Evolutionary conservation across 1,140 invertebrate species (phyloP).

Genomic region (Lasaia peninsularis): DNA sequence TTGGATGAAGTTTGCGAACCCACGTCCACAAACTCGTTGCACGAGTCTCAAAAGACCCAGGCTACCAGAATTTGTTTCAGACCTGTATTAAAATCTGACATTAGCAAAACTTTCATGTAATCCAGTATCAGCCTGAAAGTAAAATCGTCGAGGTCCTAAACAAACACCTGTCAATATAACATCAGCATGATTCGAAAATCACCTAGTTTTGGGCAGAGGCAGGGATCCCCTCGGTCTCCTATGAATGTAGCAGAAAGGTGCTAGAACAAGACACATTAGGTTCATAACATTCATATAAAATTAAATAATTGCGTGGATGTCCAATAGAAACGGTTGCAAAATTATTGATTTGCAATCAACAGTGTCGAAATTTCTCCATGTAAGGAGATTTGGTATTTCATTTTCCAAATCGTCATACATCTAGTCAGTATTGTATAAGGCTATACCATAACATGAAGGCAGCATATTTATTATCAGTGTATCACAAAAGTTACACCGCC

Average conservation of each 20-base stretch:
- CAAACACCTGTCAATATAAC: neutral
- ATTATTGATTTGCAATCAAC: too few species aligned
- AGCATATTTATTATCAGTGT: too few species aligned
- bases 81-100: neutral
- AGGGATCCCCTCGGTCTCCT: slow-evolving; percentile 9
- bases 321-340: too few species aligned
- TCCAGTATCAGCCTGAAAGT: neutral
- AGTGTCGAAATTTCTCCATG: too few species aligned
- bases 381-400: too few species aligned
- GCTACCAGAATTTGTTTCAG: neutral
- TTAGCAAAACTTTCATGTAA: neutral
- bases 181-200: slow-evolving; percentile 4
- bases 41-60: too few species aligned
- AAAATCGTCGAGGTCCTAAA: neutral
- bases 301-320: neutral
- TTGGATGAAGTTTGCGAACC: too few species aligned
- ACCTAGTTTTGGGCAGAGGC: slow-evolving; percentile 7
- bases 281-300: slow-evolving; percentile 9
- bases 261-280: slow-evolving; percentile 12
- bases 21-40: too few species aligned
- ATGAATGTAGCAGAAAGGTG: slow-evolving; percentile 9
- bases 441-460: too few species aligned
- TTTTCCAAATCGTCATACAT: too few species aligned
- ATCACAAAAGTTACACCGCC: too few species aligned
- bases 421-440: too few species aligned